Conservation (phyloP, 2,113 vertebrate species). For the Erythrocercus mccallii region DNA sequence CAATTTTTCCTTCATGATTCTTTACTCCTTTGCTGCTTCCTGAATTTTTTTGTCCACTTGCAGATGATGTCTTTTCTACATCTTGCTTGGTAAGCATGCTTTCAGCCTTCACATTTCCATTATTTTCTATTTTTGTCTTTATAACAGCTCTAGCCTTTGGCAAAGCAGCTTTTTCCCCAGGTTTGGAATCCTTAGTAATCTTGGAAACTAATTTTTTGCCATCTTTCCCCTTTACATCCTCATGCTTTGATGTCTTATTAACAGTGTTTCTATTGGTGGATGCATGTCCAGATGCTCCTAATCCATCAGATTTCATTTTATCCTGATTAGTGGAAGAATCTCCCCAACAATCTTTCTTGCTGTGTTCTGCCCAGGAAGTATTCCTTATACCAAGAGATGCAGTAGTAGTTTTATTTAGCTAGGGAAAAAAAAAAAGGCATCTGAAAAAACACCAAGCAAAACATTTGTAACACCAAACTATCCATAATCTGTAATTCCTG, state of each 20-base stretch:
- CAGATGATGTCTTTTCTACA: conserved; percentile 54
- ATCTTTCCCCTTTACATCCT: conserved; percentile 79
- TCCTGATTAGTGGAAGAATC: conserved; percentile 59
- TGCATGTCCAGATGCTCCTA: conserved; percentile 80
- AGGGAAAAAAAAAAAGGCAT: not conserved
- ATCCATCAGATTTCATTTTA: conserved; percentile 96
- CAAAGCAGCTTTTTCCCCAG: conserved; percentile 70
- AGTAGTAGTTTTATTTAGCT: conserved; percentile 71
- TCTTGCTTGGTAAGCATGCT: conserved; percentile 67
- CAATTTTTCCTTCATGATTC: conserved; percentile 77
- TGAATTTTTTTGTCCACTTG: conserved; percentile 72
- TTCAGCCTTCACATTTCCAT: conserved; percentile 72
- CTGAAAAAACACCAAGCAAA: not conserved
- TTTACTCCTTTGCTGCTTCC: conserved; percentile 68
- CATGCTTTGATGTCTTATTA: conserved; percentile 78
- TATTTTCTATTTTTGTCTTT: conserved; percentile 75
- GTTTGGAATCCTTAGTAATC: conserved; percentile 74
- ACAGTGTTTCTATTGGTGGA: conserved; percentile 70
- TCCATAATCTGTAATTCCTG: not conserved
- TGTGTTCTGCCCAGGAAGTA: conserved; percentile 63
- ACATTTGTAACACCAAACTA: not conserved
- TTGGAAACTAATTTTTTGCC: conserved; percentile 73
- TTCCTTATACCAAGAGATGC: conserved; percentile 70
- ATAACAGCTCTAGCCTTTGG: conserved; percentile 80
- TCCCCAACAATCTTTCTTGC: conserved; percentile 53